Percentiles rank a stretch among this genome's conserved stretches.
Evolutionary conservation across 2,797 vertebrate genomes (phyloP).

Genomic region (Steatocranus sp.): DNA sequence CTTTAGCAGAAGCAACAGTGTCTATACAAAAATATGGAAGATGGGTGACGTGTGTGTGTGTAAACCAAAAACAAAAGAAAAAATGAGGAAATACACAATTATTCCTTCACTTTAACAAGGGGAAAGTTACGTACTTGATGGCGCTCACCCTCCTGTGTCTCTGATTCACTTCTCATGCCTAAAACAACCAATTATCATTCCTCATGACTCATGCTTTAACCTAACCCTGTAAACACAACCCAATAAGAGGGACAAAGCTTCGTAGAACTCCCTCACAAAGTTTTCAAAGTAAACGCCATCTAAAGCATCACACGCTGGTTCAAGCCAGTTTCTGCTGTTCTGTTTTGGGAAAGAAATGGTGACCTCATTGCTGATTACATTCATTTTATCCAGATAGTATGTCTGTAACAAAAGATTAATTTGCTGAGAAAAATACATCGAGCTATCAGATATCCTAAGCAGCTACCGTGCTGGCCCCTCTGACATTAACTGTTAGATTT

Average conservation of each 20-base stretch:
- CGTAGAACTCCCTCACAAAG: neutral
- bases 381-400: neutral
- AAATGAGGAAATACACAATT: neutral
- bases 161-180: neutral
- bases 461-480: rapidly evolving
- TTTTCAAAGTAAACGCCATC: neutral
- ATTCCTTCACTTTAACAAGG: neutral
- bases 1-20: neutral
- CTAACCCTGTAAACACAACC: neutral
- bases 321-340: neutral
- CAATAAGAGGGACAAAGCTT: neutral
- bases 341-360: neutral
- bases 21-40: neutral
- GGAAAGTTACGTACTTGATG: neutral
- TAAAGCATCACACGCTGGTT: neutral
- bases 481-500: neutral
- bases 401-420: neutral
- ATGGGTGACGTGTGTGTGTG: neutral
- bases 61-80: neutral
- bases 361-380: neutral
- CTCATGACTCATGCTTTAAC: neutral
- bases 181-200: neutral
- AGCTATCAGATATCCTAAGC: neutral
- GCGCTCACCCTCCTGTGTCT: neutral
- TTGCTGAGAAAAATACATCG: neutral